Percentiles rank a stretch among this genome's conserved stretches.
Conservation (phyloP, 2,797 vertebrate species). For the Melanotaenia boesemani region DNA sequence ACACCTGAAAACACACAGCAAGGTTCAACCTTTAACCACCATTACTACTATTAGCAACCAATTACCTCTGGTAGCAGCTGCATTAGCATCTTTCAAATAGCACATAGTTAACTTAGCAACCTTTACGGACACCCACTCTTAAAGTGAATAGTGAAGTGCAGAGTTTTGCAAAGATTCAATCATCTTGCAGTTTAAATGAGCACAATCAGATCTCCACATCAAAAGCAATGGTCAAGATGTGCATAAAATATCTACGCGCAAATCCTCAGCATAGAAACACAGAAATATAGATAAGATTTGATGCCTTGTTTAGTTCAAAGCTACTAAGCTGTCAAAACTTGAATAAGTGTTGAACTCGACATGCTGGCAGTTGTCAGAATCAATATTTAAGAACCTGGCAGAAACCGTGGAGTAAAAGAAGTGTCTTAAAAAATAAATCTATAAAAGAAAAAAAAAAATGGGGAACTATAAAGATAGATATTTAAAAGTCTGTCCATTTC, state of each 20-base stretch:
- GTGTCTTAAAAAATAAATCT: neutral
- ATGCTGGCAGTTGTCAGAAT: neutral
- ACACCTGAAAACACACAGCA: constrained; percentile 68
- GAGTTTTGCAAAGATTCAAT: neutral
- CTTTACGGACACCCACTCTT: too few species aligned
- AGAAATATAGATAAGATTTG: neutral
- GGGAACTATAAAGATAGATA: neutral
- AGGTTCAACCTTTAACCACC: neutral
- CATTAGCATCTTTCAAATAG: too few species aligned
- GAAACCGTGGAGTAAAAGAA: neutral
- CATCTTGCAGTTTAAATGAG: neutral
- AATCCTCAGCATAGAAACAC: neutral
- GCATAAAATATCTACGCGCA: neutral
- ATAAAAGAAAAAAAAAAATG: neutral
- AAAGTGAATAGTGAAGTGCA: too few species aligned
- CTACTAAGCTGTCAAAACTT: neutral
- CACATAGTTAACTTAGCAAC: too few species aligned
- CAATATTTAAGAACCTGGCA: neutral
- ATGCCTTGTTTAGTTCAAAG: neutral
- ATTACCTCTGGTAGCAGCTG: too few species aligned
- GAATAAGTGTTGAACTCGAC: neutral
- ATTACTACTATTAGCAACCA: too few species aligned
- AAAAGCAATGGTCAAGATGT: constrained; percentile 2
- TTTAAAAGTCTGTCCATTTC: neutral
- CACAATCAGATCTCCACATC: neutral